Percentiles rank a stretch among this genome's conserved stretches.
These are phyloP conservation scores for Eupsilia transversa DNA, from an alignment of 2,888 invertebrate species.

Conservation along the genomic window DNA sequence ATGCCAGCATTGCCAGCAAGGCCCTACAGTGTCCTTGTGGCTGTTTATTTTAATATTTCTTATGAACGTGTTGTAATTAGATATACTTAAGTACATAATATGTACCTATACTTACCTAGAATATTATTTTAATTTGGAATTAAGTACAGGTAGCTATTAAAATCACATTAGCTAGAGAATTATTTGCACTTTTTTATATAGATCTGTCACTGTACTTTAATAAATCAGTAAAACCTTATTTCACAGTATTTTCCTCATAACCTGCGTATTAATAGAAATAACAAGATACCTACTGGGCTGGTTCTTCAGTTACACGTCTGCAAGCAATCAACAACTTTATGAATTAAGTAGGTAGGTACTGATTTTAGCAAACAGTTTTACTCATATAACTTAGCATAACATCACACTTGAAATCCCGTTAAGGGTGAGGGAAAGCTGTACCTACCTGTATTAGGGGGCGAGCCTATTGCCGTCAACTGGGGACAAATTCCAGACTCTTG, in stretches of 20 bases:
- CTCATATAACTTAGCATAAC: neutral
- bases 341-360: too few species aligned
- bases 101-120: too few species aligned
- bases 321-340: neutral
- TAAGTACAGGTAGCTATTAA: constrained; percentile 60
- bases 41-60: constrained; percentile 34
- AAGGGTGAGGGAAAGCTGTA: neutral
- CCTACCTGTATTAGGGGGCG: neutral
- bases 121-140: constrained; percentile 51
- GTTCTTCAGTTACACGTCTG: neutral
- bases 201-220: constrained; percentile 73
- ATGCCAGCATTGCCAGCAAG: neutral
- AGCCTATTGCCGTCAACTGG: neutral
- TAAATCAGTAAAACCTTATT: constrained; percentile 59
- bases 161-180: constrained; percentile 71
- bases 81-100: constrained; percentile 22
- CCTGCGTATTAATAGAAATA: neutral
- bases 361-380: too few species aligned
- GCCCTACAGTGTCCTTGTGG: neutral
- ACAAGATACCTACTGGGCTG: neutral
- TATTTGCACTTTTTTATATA: constrained; percentile 89
- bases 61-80: constrained; percentile 58
- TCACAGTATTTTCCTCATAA: constrained; percentile 22
- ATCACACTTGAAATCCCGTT: neutral
- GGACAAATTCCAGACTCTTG: neutral